Conservation (phyloP, 1,140 invertebrate genomes). For the Drosophila teissieri region DNA sequence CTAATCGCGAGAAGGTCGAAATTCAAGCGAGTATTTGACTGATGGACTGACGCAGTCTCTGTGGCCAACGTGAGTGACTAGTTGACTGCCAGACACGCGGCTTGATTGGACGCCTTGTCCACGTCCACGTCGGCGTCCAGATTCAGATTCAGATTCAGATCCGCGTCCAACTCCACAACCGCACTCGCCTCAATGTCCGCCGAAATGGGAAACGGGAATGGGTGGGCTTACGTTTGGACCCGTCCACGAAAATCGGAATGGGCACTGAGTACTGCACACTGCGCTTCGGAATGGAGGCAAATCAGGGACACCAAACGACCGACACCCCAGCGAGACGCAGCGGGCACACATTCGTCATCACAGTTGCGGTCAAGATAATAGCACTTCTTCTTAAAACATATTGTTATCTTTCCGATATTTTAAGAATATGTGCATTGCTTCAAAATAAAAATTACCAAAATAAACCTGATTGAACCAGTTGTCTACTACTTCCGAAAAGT, state of each 20-base stretch:
- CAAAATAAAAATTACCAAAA: background rate
- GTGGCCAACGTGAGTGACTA: slow-evolving; percentile 46
- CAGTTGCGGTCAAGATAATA: slow-evolving; percentile 20
- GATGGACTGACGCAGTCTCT: slow-evolving; percentile 57
- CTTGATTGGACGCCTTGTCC: slow-evolving; percentile 67
- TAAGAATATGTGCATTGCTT: background rate
- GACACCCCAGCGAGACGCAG: slow-evolving; percentile 55
- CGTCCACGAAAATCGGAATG: slow-evolving; percentile 12
- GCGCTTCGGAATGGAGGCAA: slow-evolving; percentile 43
- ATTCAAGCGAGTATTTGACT: slow-evolving; percentile 51
- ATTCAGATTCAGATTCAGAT: background rate
- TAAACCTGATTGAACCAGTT: background rate
- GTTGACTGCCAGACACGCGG: slow-evolving; percentile 55
- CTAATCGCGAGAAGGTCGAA: slow-evolving; percentile 27
- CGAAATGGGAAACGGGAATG: slow-evolving; percentile 43
- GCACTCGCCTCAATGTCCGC: slow-evolving; percentile 26
- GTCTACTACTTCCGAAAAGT: background rate
- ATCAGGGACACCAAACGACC: slow-evolving; percentile 34
- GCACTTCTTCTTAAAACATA: background rate
- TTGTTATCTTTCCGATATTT: too few species aligned
- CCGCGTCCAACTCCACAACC: slow-evolving; percentile 18
- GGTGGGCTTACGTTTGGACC: background rate
- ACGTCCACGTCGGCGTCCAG: slow-evolving; percentile 6
- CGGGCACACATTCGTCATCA: slow-evolving; percentile 52
- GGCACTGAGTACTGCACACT: slow-evolving; percentile 2